These are phyloP conservation scores for Acrocephalus kingi DNA, from an alignment of 2,113 vertebrate species.

Conservation along the genomic window DNA sequence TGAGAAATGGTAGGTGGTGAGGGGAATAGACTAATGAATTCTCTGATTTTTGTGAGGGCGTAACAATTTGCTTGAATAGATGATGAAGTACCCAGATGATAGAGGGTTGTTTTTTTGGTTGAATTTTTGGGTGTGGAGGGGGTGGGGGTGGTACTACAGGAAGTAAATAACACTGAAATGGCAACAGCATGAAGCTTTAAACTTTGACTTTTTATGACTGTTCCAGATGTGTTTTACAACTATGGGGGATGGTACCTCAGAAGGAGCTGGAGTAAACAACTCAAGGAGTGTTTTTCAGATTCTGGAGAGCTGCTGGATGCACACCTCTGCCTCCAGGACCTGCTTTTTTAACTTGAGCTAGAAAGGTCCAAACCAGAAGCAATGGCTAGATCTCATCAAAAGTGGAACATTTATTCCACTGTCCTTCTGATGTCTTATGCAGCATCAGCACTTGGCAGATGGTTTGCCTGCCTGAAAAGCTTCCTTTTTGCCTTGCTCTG, in stretches of 20 bases:
- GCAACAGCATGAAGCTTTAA: not conserved
- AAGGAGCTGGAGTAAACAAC: not conserved
- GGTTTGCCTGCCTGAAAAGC: not conserved
- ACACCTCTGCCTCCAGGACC: not conserved
- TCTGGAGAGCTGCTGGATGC: not conserved
- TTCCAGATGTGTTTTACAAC: not conserved
- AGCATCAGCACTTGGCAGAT: not conserved
- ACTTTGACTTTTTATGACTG: not conserved
- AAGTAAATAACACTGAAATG: not conserved
- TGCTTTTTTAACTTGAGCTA: not conserved
- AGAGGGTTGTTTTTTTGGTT: not conserved
- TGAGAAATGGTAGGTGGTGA: constrained; percentile 28
- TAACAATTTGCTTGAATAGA: not conserved
- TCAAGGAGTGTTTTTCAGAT: not conserved
- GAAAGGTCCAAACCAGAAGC: not conserved
- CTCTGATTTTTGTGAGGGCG: constrained; percentile 24
- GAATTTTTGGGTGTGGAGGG: not conserved
- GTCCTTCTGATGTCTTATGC: not conserved
- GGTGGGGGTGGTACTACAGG: not conserved
- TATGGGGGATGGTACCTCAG: not conserved
- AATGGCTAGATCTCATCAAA: not conserved
- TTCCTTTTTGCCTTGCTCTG: not conserved
- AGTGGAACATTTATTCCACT: not conserved
- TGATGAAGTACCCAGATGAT: not conserved
- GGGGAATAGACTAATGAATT: constrained; percentile 19